Base-by-base conservation (phyloP, 2,888 invertebrate genomes). In the Stenolophus ochropezus region DNA sequence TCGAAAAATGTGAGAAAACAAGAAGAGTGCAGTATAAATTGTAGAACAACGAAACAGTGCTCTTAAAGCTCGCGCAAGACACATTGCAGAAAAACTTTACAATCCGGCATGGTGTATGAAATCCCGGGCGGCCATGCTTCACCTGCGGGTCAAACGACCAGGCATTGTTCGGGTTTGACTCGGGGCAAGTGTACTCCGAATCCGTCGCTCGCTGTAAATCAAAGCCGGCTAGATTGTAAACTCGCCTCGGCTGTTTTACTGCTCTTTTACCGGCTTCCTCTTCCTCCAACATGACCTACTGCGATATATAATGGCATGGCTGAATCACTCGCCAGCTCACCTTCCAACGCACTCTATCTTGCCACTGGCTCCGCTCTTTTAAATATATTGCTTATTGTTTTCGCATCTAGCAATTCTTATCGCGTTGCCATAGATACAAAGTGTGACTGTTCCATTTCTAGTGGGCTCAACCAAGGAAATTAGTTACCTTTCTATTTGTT, bases 161-260 rank as follows among this genome's bases (percentile, higher is more conserved):
- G 18, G 47, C 73, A 73, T 49, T 73, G 73, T 73, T 73, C 23
- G 73, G 73, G 23, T 49, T 73, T 23, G 49, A 49, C 49, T 73
- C 65, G 47, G 23, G 49, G 73, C 73, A 73, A 73, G 73, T 73
- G 73, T 73, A 49, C 73, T 49, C 49, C 21, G 73, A 21, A 73
- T 23, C 49, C 73, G 73, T 47, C 73, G 65, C 49, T 73, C 42
- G 69, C 49, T 79, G 79, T 79, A 79, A 79, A 79, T 79, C 79
- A 79, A 79, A 79, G 69, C 47, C 73, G 18, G 69, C 69, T 56
- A 25, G 69, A 79, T 79, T 79, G 79, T 69, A 69, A 79, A 79
- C 79, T 69, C 53, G 75, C 49, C 14, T 49, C 65, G 69, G 51
- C 49, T 79, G 79, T 79, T 65, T 79, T 79, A 61, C 65, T 79